Conservation (phyloP, 2,113 vertebrate species). For the Triplophysa siluroides region DNA sequence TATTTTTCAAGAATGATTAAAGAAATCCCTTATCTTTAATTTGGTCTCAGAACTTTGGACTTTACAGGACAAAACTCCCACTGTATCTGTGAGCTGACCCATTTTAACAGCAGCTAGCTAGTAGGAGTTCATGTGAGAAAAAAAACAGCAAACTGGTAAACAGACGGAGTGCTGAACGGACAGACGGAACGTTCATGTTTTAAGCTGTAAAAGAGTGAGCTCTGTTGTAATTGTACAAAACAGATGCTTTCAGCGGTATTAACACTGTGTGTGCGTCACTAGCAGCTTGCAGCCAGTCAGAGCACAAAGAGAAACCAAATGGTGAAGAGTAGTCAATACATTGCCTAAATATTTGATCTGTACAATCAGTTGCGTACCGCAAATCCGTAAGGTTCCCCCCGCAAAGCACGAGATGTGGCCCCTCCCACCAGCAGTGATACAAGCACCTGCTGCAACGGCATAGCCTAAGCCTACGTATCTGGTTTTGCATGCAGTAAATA, state of each 20-base stretch:
- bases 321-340: background rate
- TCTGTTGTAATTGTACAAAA: constrained; percentile 13
- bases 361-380: background rate
- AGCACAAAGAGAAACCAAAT: background rate
- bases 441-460: too few species aligned
- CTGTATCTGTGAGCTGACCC: background rate
- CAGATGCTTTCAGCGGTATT: constrained; percentile 45
- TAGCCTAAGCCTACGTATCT: too few species aligned
- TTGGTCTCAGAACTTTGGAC: too few species aligned
- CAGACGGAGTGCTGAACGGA: background rate
- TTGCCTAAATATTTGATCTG: background rate
- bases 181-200: constrained; percentile 27
- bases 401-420: too few species aligned
- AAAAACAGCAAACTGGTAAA: background rate
- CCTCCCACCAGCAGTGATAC: too few species aligned
- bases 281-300: constrained; percentile 2
- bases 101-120: constrained; percentile 5
- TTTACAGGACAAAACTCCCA: background rate
- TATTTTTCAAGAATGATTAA: too few species aligned
- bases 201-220: constrained; percentile 26
- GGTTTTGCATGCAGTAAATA: too few species aligned
- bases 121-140: background rate
- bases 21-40: too few species aligned
- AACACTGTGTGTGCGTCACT: constrained; percentile 31
- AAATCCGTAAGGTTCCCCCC: too few species aligned